Percentiles rank a stretch among this genome's conserved stretches.
Evolutionary conservation across 1,140 invertebrate genomes (phyloP).

Genomic region (Gryon sp.): DNA sequence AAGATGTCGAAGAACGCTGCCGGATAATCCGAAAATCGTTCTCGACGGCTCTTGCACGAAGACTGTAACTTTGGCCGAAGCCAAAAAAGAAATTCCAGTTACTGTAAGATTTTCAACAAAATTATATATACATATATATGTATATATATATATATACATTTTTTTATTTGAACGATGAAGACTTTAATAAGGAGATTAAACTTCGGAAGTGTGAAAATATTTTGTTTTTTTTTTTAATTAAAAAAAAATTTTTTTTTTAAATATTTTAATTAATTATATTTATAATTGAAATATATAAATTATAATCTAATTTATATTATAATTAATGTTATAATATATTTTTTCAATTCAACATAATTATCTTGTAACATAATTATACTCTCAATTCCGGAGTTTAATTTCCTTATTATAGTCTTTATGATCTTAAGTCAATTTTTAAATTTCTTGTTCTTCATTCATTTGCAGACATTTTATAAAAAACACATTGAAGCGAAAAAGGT

Average conservation of each 20-base stretch:
- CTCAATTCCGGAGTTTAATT: too few relatives aligned
- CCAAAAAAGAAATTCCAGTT: conserved; percentile 71
- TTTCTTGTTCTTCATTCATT: conserved; percentile 18
- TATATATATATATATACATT: conserved; percentile 34
- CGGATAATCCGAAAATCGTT: conserved; percentile 74
- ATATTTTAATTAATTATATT: background rate
- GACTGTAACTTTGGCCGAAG: conserved; percentile 31
- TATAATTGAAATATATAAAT: too few relatives aligned
- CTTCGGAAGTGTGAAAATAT: too few relatives aligned
- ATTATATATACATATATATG: too few relatives aligned
- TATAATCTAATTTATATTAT: too few relatives aligned
- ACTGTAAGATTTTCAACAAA: conserved; percentile 76
- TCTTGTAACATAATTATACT: too few relatives aligned
- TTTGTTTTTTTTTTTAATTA: conserved; percentile 3
- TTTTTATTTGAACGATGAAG: too few relatives aligned
- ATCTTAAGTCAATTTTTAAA: too few relatives aligned
- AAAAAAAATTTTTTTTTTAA: conserved; percentile 7
- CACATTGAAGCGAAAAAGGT: conserved; percentile 63
- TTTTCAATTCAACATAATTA: too few relatives aligned
- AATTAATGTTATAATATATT: too few relatives aligned
- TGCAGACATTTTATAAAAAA: conserved; percentile 72
- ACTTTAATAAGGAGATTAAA: too few relatives aligned
- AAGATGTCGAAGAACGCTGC: conserved; percentile 34
- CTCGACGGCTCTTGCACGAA: conserved; percentile 55
- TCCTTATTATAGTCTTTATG: too few relatives aligned